phyloP scores from a whole-genome alignment of 2,113 vertebrate species.

The Cepphus grylle region DNA sequence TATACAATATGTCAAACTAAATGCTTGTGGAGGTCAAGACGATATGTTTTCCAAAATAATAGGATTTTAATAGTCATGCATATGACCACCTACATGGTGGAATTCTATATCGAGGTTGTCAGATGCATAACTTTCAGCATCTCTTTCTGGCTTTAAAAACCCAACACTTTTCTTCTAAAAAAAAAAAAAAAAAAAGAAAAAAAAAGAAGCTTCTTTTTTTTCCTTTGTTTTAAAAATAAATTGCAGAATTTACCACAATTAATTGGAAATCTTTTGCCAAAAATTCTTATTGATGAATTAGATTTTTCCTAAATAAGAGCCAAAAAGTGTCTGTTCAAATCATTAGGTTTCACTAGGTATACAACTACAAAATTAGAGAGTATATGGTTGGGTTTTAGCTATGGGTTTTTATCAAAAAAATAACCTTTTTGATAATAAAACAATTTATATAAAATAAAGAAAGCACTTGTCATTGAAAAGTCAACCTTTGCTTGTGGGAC shows the following conservation, averaged over 20 bases:
- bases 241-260: background rate
- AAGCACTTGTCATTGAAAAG: background rate
- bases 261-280: background rate
- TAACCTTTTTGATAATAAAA: background rate
- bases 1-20: background rate
- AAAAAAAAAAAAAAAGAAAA: background rate
- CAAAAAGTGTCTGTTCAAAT: background rate
- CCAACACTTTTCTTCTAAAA: background rate
- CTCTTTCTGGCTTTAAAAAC: background rate
- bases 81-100: background rate
- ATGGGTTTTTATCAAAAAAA: background rate
- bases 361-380: background rate
- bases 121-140: background rate
- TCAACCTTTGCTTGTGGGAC: background rate
- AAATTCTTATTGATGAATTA: background rate
- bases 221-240: background rate
- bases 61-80: background rate
- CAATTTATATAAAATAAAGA: background rate
- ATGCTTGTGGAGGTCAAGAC: background rate
- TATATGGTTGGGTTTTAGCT: background rate
- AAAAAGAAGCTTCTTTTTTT: accelerated
- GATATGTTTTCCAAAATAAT: background rate
- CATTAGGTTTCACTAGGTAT: background rate
- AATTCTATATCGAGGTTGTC: background rate
- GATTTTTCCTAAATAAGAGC: background rate